Evolutionary conservation across 1,140 invertebrate genomes (phyloP).

Genomic region (Bombus consobrinus): DNA sequence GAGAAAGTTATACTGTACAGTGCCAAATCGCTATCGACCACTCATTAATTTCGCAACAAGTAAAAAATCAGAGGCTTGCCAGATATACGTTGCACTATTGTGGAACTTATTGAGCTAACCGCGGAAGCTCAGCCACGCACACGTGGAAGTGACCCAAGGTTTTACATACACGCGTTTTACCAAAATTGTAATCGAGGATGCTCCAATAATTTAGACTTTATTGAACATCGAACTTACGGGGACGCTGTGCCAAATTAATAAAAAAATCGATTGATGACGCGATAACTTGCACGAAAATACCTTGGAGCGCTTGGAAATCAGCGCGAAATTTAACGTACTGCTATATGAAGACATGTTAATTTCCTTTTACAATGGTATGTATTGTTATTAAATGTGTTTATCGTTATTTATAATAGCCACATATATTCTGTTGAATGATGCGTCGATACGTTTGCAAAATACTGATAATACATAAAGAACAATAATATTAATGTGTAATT

Average conservation of each 20-base stretch:
- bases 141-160: background rate
- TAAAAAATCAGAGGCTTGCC: conserved; percentile 36
- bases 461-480: background rate
- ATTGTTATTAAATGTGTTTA: background rate
- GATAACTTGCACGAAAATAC: background rate
- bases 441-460: background rate
- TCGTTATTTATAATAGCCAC: background rate
- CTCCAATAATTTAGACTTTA: conserved; percentile 10
- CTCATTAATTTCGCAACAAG: conserved; percentile 54
- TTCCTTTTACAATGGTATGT: background rate
- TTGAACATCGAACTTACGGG: background rate
- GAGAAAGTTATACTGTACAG: too few species aligned
- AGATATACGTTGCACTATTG: conserved; percentile 3
- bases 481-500: background rate
- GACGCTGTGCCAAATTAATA: conserved; percentile 36
- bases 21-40: conserved; percentile 43
- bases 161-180: conserved; percentile 19
- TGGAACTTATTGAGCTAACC: conserved; percentile 14
- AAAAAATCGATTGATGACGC: background rate
- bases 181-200: conserved; percentile 29
- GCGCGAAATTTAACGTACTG: background rate
- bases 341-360: background rate
- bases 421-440: background rate
- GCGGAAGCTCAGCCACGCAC: background rate
- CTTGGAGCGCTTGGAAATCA: background rate